Base-by-base conservation (phyloP, 2,888 invertebrate genomes). In the Bibio marci region DNA sequence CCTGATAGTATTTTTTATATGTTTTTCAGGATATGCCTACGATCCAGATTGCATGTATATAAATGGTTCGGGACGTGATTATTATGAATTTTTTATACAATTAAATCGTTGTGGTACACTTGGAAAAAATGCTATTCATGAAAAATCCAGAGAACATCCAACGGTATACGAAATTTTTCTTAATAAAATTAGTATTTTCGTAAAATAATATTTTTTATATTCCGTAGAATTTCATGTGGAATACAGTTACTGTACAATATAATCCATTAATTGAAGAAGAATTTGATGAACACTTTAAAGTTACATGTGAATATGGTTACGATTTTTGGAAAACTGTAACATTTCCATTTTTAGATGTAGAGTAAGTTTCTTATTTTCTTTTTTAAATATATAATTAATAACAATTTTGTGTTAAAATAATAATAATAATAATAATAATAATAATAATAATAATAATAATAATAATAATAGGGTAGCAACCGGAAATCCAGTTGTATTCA, bases 261-360 rank as follows among this genome's bases (percentile, higher is more conserved):
- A 91, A 90, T 63, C 74, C 88, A 1, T 60, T 91, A 48, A 91
- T 91, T 41, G 91, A 91, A 56, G 91, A 91, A 56, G 91, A 91
- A 57, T 77, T 82, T 62, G 91, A 91, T 58, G 90, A 91, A 52
- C 91, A 91, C 57, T 91, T 90, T 60, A 90, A 91, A 65, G 90
- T 91, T 37, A 91, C 90, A 32, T 91, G 91, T 64, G 91, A 91
- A 63, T 91, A 91, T 53, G 91, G 91, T 41, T 91, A 91, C 56
- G 91, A 91, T 62, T 91, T 90, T 64, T 90, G 91, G 88, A 91
- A 91, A 63, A 91, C 91, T 0, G 90, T 91, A 30, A 90, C 91
- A 0, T 91, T 91, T 63, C 91, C 91, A 2, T 88, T 91, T 58
- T 65, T 91, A 41, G 90, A 91, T 56, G 90, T 91, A 40, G 90